Percentiles rank a stretch among this genome's conserved stretches.
phyloP scores from a whole-genome alignment of 2,113 vertebrate species.

The Morone saxatilis region DNA sequence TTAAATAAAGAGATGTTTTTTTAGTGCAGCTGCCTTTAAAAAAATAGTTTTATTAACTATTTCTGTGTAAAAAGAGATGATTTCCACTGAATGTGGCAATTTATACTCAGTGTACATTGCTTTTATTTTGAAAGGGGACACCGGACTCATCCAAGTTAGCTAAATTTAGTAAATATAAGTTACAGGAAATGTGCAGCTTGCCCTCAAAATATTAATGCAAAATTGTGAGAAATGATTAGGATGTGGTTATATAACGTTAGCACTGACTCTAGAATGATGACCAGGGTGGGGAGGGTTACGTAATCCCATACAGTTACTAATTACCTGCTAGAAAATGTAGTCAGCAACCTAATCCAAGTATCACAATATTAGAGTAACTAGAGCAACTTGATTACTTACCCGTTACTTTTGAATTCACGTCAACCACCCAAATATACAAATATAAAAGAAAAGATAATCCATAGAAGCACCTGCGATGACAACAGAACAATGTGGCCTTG shows the following conservation, averaged over 20 bases:
- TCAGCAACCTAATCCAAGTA: too few species aligned
- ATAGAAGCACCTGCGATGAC: too few species aligned
- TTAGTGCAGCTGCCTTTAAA: background rate
- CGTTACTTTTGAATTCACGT: too few species aligned
- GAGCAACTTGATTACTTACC: too few species aligned
- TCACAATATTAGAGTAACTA: too few species aligned
- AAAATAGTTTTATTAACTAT: background rate
- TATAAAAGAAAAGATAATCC: too few species aligned
- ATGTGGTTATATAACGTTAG: fast-evolving
- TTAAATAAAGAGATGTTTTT: background rate
- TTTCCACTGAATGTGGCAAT: background rate
- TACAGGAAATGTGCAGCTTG: background rate
- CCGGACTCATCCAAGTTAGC: background rate
- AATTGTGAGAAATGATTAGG: background rate
- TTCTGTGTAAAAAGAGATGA: background rate
- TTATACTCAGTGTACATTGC: background rate
- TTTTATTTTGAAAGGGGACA: slow-evolving; percentile 54
- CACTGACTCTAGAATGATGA: fast-evolving
- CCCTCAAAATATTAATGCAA: background rate
- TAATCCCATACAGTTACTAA: too few species aligned
- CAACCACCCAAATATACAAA: too few species aligned
- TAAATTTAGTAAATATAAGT: fast-evolving
- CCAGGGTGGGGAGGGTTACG: too few species aligned
- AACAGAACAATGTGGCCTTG: too few species aligned
- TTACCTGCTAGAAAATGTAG: too few species aligned